Conservation (phyloP, 1,140 invertebrate species). For the Meteorus sp. region DNA sequence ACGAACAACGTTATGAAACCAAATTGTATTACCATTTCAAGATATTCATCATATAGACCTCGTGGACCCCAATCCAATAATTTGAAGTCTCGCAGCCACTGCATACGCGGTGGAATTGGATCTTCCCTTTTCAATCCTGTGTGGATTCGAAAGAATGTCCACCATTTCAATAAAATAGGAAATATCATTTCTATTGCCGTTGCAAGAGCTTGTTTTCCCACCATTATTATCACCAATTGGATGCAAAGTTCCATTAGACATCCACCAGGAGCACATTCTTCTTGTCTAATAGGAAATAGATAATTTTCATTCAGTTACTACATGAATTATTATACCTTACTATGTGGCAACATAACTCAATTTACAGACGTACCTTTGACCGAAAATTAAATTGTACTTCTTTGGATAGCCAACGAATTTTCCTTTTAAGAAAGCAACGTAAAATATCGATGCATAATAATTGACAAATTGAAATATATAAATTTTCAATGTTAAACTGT, state of each 20-base stretch:
- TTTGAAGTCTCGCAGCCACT: slow-evolving; percentile 92
- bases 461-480: slow-evolving; percentile 98
- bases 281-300: slow-evolving; percentile 63
- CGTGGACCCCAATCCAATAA: slow-evolving; percentile 85
- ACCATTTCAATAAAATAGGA: slow-evolving; percentile 74
- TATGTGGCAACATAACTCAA: not conserved
- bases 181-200: slow-evolving; percentile 83
- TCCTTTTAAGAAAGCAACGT: slow-evolving; percentile 97
- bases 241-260: slow-evolving; percentile 91
- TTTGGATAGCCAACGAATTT: slow-evolving; percentile 85
- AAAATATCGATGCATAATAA: slow-evolving; percentile 98
- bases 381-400: slow-evolving; percentile 75
- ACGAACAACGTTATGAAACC: slow-evolving; percentile 91
- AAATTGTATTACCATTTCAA: slow-evolving; percentile 88
- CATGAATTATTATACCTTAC: not conserved
- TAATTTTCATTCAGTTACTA: not conserved
- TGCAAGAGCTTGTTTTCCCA: slow-evolving; percentile 92
- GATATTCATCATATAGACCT: slow-evolving; percentile 93
- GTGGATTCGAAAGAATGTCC: slow-evolving; percentile 67
- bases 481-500: slow-evolving; percentile 94
- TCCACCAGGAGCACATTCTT: slow-evolving; percentile 87
- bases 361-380: slow-evolving; percentile 53
- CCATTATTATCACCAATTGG: slow-evolving; percentile 92
- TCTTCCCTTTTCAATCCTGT: slow-evolving; percentile 49
- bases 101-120: slow-evolving; percentile 48